Base-by-base conservation (phyloP, 2,113 vertebrate genomes). In the Typhlomys cinereus region DNA sequence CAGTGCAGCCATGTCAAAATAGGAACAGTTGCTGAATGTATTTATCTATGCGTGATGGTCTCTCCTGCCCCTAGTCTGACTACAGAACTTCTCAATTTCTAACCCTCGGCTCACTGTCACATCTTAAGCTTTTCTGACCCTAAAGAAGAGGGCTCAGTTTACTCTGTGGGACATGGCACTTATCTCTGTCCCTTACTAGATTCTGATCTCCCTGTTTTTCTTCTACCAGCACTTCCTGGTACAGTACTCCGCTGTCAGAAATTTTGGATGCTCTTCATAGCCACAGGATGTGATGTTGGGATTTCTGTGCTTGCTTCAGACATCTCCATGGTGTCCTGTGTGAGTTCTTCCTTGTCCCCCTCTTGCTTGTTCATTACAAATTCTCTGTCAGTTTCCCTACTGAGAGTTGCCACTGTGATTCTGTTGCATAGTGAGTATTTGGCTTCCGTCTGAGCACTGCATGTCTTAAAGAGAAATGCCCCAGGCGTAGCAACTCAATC, bases 391-490 rank as follows among this genome's bases (percentile, higher is more conserved):
- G 11, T 52, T 20, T 87, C 15, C 31, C 76, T 18, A 1, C 67
- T 59, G 88, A 52, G 52, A 34, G 10, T 4, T n/a, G 73, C 81
- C 78, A 17, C 73, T 10, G 13, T 21, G 46, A 14, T 18, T 48
- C 39, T n/a, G 12, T 29, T 11, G 10, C 20, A 27, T 20, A 21
- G 1, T 1, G 2, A 2, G 15, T 27, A 8, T 31, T 79, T n/a
- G 61, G 62, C 9, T 83, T 57, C 34, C 10, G 13, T 5, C 29
- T 1, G 2, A 29, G 5, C n/a, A 1, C 15, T 0, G 12, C 0
- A 0, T 1, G 1, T 31, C 80, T 36, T 31, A 18, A 34, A 34
- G 71, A 17, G 27, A 39, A 34, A 34, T 0, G 0, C 7, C 2
- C 62, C 11, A 48, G 62, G 9, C 3, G 0, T 31, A 39, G 59